Conservation (phyloP, 2,797 vertebrate species). For the Hydrophis major region DNA sequence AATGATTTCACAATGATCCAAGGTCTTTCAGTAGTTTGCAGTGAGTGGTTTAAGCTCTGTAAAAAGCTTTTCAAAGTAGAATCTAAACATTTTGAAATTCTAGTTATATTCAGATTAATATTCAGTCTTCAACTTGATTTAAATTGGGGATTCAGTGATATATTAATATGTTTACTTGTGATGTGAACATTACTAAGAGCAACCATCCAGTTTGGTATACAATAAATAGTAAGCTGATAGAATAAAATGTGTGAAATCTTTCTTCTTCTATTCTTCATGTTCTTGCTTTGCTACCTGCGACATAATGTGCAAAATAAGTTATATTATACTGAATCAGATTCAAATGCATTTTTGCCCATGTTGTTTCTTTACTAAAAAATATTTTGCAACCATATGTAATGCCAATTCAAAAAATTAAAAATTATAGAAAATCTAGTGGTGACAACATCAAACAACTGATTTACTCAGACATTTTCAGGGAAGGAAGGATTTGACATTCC, state of each 20-base stretch:
- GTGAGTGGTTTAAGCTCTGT: slow-evolving; percentile 15
- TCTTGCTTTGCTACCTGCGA: background rate
- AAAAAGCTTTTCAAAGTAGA: slow-evolving; percentile 17
- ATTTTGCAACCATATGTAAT: background rate
- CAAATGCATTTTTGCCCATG: background rate
- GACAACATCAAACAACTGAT: background rate
- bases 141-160: background rate
- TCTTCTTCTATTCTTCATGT: background rate
- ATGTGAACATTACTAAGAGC: background rate
- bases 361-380: background rate
- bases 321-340: background rate
- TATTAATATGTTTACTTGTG: background rate
- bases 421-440: background rate
- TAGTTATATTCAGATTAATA: slow-evolving; percentile 19
- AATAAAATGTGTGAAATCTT: background rate
- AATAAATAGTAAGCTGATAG: background rate
- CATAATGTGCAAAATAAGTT: background rate
- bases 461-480: background rate
- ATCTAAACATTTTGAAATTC: slow-evolving; percentile 27
- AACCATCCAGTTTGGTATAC: background rate
- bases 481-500: background rate
- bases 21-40: slow-evolving; percentile 14
- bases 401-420: background rate
- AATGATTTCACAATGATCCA: slow-evolving; percentile 3
- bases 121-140: slow-evolving; percentile 1